Percentiles rank a stretch among this genome's conserved stretches.
phyloP scores from a whole-genome alignment of 2,888 invertebrate genomes.

The Lithophane leautieri region DNA sequence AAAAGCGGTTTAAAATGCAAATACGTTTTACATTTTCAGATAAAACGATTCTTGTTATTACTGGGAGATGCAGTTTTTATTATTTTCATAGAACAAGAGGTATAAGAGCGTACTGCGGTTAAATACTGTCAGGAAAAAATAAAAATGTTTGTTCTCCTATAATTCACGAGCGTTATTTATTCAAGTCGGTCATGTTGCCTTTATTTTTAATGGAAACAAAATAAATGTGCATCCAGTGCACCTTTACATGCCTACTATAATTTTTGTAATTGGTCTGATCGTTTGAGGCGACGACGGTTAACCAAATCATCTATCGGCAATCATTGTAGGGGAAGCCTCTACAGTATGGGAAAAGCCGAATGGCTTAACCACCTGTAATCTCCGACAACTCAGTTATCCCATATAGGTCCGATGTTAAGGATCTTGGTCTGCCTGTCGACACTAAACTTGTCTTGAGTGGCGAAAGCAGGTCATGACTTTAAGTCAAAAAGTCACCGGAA shows the following conservation, averaged over 20 bases:
- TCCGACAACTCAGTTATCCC: too few species aligned
- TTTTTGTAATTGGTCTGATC: too few species aligned
- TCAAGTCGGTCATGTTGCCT: neutral
- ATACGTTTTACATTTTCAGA: constrained; percentile 27
- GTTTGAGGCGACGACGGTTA: too few species aligned
- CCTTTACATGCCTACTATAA: neutral
- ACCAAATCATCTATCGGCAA: too few species aligned
- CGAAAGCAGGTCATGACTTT: too few species aligned
- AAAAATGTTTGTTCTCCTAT: neutral
- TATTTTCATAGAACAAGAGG: neutral
- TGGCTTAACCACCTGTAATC: too few species aligned
- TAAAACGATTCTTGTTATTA: constrained; percentile 19
- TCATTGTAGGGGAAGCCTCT: too few species aligned
- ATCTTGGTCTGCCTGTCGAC: too few species aligned
- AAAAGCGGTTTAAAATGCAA: constrained; percentile 29
- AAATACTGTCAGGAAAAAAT: constrained; percentile 2
- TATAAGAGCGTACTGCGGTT: neutral
- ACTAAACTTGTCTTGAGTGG: too few species aligned
- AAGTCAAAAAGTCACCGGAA: too few species aligned
- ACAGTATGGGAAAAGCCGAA: too few species aligned
- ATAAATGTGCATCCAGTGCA: neutral
- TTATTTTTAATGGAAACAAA: neutral
- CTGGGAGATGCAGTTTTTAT: constrained; percentile 9
- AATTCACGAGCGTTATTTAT: neutral
- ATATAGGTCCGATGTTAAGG: too few species aligned